Base-by-base conservation (phyloP, 2,888 invertebrate genomes). In the Callinectes sapidus region DNA sequence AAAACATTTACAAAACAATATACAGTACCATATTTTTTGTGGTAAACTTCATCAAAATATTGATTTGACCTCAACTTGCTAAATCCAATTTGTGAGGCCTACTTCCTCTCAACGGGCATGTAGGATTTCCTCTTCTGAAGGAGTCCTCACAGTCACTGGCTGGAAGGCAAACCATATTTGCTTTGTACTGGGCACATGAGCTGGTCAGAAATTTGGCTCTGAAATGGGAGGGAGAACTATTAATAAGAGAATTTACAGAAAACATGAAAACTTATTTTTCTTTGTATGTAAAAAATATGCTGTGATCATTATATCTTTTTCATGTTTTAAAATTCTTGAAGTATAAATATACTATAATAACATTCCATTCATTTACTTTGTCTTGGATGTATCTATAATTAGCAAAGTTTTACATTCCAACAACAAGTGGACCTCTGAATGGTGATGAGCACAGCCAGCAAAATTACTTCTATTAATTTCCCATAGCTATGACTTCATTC, bases 121-220 rank as follows among this genome's bases (percentile, higher is more conserved):
- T 87, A 90, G 85, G 66, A 87, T 42, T 77, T 91, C 91, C 91
- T 87, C 54, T 86, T 87, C 61, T 13, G 87, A 66, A 91, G 91
- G 91, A 91, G 87, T 87, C 90, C 90, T 90, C 90, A 90, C 90
- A 87, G 87, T 90, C 88, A 90, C 87, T 85, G 77, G 91, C 71
- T 91, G 92, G 90, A 90, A 91, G 92, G 89, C 90, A 93, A 90
- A 93, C 90, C 88, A 87, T 71, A 93, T 93, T 91, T 90, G 91
- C 91, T 93, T 93, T 93, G 92, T 93, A 93, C 92, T 93, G 92
- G 92, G 91, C 92, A 93, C 92, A 93, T 93, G 92, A 91, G 90
- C 92, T 93, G 90, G 92, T 89, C 88, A 91, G 54, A 90, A 87
- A 89, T 91, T 92, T 92, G 92, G 92, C 92, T 92, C 92, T 92